phyloP scores from a whole-genome alignment of 2,113 vertebrate species.

The Otus sunia region DNA sequence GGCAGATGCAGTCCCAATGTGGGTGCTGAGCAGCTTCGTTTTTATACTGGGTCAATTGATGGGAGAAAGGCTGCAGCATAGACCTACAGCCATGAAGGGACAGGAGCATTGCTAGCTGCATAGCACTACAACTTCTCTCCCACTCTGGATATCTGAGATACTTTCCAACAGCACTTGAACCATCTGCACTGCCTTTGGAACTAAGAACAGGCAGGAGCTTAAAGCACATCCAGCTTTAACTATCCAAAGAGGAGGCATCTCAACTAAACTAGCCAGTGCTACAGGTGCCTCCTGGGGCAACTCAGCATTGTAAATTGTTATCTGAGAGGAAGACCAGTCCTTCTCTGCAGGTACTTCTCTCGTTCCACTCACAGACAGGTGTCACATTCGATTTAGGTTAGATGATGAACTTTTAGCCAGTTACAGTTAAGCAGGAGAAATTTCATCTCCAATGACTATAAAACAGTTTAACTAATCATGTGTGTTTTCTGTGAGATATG shows the following conservation, averaged over 20 bases:
- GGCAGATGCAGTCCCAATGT: not conserved
- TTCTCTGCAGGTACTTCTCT: not conserved
- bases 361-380: not conserved
- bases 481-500: too few relatives aligned
- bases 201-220: not conserved
- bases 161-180: not conserved
- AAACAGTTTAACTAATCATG: not conserved
- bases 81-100: not conserved
- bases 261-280: not conserved
- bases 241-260: not conserved
- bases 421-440: not conserved
- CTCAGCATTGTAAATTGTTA: not conserved
- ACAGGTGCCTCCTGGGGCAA: not conserved
- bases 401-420: not conserved
- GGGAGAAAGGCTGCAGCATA: fast-evolving
- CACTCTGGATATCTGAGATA: not conserved
- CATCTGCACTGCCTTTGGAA: fast-evolving
- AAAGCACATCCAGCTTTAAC: not conserved
- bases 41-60: fast-evolving
- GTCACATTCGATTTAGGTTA: not conserved
- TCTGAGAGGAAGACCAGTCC: not conserved
- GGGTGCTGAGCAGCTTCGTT: not conserved
- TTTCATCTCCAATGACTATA: not conserved
- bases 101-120: not conserved
- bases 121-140: not conserved